These are phyloP conservation scores for Synergus japonicus DNA, from an alignment of 2,888 invertebrate genomes.

Conservation along the genomic window DNA sequence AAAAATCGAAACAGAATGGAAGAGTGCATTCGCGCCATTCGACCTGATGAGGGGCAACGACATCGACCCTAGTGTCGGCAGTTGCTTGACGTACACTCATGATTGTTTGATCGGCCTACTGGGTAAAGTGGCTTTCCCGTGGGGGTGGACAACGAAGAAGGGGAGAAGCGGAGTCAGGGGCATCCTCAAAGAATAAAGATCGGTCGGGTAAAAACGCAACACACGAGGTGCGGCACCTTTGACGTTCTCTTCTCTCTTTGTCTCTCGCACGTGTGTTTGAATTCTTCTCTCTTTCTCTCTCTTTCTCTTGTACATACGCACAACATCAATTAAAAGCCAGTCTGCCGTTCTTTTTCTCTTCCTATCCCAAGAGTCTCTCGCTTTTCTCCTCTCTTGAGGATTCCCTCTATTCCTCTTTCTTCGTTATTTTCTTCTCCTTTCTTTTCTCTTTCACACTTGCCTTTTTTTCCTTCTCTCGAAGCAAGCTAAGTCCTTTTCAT, in stretches of 20 bases:
- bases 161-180: conserved; percentile 52
- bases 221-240: conserved; percentile 67
- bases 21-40: conserved; percentile 13
- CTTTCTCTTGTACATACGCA: conserved; percentile 42
- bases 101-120: conserved; percentile 58
- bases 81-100: conserved; percentile 45
- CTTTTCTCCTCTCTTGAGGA: conserved; percentile 15
- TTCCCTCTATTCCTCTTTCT: conserved; percentile 19
- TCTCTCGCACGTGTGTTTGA: conserved; percentile 53
- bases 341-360: conserved; percentile 19
- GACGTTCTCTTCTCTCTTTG: conserved; percentile 63
- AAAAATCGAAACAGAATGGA: neutral
- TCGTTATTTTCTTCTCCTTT: conserved; percentile 30
- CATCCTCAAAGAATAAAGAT: conserved; percentile 65
- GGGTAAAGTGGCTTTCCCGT: conserved; percentile 57
- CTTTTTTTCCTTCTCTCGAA: conserved; percentile 35
- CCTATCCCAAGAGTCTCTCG: conserved; percentile 25
- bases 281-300: conserved; percentile 46
- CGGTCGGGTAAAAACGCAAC: conserved; percentile 64
- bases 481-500: conserved; percentile 51
- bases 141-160: conserved; percentile 45
- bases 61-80: conserved; percentile 22
- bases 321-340: conserved; percentile 37
- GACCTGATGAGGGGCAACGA: conserved; percentile 20
- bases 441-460: conserved; percentile 32